These are phyloP conservation scores for Popillia japonica DNA, from an alignment of 1,140 invertebrate genomes.

Conservation along the genomic window DNA sequence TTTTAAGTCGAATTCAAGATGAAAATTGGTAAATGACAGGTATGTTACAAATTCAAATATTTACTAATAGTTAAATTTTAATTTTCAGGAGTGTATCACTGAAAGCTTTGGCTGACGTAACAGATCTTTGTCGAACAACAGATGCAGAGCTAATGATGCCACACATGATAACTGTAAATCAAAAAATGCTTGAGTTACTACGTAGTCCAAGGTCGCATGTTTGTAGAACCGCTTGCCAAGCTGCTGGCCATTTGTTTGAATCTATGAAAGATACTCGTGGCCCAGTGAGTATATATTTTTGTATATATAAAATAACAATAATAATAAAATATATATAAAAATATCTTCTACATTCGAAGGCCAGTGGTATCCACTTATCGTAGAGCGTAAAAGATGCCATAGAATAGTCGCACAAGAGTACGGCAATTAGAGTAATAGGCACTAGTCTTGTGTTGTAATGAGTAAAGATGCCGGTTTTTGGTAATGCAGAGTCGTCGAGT, in stretches of 20 bases:
- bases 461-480: too few relatives aligned
- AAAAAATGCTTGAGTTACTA: constrained; percentile 56
- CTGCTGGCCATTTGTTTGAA: constrained; percentile 58
- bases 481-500: too few relatives aligned
- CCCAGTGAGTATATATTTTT: constrained; percentile 52
- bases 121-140: constrained; percentile 51
- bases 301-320: too few relatives aligned
- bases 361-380: too few relatives aligned
- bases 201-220: constrained; percentile 57
- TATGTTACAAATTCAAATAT: constrained; percentile 11
- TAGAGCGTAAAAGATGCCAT: too few relatives aligned
- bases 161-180: constrained; percentile 58
- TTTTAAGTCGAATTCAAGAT: constrained; percentile 48
- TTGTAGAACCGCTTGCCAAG: constrained; percentile 58
- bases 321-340: too few relatives aligned
- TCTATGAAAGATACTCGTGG: constrained; percentile 57
- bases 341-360: too few relatives aligned
- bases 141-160: constrained; percentile 49
- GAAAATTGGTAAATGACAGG: constrained; percentile 49
- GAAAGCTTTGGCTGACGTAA: constrained; percentile 54
- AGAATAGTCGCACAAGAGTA: too few relatives aligned
- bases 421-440: too few relatives aligned
- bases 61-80: constrained; percentile 8
- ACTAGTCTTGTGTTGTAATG: too few relatives aligned
- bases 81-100: constrained; percentile 51